phyloP scores from a whole-genome alignment of 2,888 invertebrate genomes.

The Cancer borealis region DNA sequence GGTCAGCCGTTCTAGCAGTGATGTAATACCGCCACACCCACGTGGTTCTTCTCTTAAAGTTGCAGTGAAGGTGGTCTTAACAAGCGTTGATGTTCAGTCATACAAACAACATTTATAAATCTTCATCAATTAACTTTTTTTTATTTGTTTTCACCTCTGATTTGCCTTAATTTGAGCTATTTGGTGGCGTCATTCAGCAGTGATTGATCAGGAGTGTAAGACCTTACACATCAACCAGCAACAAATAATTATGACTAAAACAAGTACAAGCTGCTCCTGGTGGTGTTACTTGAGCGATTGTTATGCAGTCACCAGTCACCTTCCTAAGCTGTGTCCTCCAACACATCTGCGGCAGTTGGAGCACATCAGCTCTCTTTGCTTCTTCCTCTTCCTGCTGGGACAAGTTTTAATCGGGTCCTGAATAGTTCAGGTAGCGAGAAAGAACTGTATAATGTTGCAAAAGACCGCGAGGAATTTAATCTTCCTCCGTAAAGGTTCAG shows the following conservation, averaged over 20 bases:
- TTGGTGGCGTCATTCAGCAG: neutral
- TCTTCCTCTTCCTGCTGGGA: neutral
- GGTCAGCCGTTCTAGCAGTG: neutral
- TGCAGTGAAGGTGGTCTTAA: neutral
- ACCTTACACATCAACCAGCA: neutral
- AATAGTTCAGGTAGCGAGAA: neutral
- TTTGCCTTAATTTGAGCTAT: neutral
- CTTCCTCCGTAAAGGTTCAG: neutral
- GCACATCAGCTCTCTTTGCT: neutral
- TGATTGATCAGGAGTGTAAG: neutral
- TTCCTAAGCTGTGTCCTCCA: neutral
- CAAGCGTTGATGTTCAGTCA: neutral
- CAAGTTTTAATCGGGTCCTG: neutral
- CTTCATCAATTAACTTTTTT: neutral
- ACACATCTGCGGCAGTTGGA: neutral
- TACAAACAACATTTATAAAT: neutral
- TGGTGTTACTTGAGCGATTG: neutral
- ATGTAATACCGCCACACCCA: neutral
- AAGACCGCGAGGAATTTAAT: neutral
- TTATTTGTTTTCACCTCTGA: neutral
- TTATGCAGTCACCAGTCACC: neutral
- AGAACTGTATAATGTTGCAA: constrained; percentile 11
- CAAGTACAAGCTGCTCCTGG: neutral
- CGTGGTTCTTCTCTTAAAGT: neutral
- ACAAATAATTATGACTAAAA: neutral